Evolutionary conservation across 2,888 invertebrate species (phyloP).

Genomic region (Sarcophaga variegata): DNA sequence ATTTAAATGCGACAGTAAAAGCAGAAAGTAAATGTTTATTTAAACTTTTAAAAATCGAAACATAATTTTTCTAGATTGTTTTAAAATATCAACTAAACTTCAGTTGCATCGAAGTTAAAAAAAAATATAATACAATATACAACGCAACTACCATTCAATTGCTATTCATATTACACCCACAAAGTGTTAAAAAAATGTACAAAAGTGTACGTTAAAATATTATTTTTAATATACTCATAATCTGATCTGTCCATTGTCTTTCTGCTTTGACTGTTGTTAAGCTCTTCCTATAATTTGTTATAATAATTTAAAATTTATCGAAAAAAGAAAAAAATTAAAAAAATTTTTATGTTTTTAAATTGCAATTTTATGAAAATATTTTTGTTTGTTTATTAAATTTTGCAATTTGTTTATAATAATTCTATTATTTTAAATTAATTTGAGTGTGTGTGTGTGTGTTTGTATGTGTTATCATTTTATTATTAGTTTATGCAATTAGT

Average conservation of each 20-base stretch:
- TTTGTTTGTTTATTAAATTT: neutral
- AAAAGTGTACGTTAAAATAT: neutral
- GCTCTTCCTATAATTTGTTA: constrained; percentile 20
- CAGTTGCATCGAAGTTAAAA: no score
- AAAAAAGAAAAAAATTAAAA: no score
- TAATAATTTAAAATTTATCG: constrained; percentile 3
- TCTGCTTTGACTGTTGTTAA: neutral
- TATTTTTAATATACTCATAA: neutral
- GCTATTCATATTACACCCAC: no score
- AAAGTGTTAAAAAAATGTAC: no score
- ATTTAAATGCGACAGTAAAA: constrained; percentile 2
- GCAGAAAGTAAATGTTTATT: constrained; percentile 4
- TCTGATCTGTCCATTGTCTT: constrained; percentile 17
- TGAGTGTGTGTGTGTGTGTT: neutral
- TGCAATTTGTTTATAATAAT: constrained; percentile 7
- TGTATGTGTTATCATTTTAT: constrained; percentile 42
- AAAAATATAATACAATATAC: neutral
- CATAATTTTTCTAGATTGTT: no score
- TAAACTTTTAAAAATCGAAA: neutral
- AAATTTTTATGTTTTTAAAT: neutral
- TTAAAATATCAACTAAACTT: no score
- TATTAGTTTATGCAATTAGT: constrained; percentile 58
- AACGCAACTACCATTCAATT: no score
- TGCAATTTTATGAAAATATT: neutral
- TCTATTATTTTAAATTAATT: constrained; percentile 11